Conservation (phyloP, 2,113 vertebrate genomes). For the Corythornis madagascariensis region DNA sequence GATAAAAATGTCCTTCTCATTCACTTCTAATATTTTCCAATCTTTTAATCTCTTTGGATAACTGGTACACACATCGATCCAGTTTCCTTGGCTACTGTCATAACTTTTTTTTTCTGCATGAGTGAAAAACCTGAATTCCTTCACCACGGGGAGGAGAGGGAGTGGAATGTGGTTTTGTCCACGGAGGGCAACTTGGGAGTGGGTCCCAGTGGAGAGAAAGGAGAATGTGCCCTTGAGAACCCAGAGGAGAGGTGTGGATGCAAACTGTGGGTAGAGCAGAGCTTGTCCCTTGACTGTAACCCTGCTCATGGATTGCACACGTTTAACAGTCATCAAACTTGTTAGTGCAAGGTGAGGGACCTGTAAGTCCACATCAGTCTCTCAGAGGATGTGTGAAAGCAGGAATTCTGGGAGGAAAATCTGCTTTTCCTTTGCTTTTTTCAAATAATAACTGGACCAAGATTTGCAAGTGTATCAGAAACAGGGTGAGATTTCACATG, state of each 20-base stretch:
- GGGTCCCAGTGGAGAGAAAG: not conserved
- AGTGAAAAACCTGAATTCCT: not conserved
- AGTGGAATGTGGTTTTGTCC: not conserved
- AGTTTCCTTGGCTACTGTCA: not conserved
- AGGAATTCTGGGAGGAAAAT: not conserved
- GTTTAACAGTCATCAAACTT: not conserved
- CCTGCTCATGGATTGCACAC: not conserved
- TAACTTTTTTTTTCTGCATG: not conserved
- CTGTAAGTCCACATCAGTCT: not conserved
- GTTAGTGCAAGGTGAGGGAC: not conserved
- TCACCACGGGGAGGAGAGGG: not conserved
- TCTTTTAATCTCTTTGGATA: not conserved
- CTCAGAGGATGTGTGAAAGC: rapidly evolving
- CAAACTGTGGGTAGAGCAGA: not conserved
- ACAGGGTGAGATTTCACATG: not conserved
- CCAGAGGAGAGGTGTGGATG: not conserved
- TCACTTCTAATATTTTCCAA: not conserved
- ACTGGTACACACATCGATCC: not conserved
- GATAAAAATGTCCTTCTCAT: not conserved
- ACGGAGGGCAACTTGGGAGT: not conserved
- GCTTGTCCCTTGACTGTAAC: not conserved
- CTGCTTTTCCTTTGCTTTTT: not conserved
- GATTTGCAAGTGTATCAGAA: not conserved
- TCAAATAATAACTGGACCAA: not conserved
- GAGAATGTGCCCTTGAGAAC: not conserved